Conservation (phyloP, 2,888 invertebrate genomes). For the Pristionchus arcanus region DNA sequence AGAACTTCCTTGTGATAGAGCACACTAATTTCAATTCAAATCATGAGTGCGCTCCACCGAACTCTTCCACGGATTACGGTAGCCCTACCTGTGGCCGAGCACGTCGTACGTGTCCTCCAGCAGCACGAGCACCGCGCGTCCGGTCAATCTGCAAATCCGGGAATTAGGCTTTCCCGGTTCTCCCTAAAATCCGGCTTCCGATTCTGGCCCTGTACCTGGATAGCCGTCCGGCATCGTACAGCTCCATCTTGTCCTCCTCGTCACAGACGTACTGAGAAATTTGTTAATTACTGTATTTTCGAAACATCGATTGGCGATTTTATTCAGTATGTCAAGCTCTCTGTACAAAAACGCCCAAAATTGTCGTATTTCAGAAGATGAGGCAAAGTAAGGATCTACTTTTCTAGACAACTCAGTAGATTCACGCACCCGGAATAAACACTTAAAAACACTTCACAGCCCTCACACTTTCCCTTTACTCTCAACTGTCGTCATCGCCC, state of each 20-base stretch:
- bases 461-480: not conserved
- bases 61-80: not conserved
- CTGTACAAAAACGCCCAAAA: no score
- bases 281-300: not conserved
- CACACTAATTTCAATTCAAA: not conserved
- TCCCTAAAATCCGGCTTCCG: not conserved
- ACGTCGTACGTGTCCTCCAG: slow-evolving; percentile 65
- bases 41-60: not conserved
- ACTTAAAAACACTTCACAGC: not conserved
- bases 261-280: slow-evolving; percentile 74
- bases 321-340: no score
- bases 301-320: not conserved
- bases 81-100: slow-evolving; percentile 50
- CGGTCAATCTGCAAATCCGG: slow-evolving; percentile 58
- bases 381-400: no score
- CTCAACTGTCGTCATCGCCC: not conserved
- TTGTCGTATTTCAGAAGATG: no score
- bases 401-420: not conserved
- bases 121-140: slow-evolving; percentile 64
- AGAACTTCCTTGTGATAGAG: no score
- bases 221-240: slow-evolving; percentile 67
- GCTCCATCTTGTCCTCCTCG: slow-evolving; percentile 74
- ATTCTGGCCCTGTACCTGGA: not conserved
- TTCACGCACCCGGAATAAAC: not conserved
- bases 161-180: not conserved